Conservation (phyloP, 2,113 vertebrate species). For the Synchiropus splendidus region DNA sequence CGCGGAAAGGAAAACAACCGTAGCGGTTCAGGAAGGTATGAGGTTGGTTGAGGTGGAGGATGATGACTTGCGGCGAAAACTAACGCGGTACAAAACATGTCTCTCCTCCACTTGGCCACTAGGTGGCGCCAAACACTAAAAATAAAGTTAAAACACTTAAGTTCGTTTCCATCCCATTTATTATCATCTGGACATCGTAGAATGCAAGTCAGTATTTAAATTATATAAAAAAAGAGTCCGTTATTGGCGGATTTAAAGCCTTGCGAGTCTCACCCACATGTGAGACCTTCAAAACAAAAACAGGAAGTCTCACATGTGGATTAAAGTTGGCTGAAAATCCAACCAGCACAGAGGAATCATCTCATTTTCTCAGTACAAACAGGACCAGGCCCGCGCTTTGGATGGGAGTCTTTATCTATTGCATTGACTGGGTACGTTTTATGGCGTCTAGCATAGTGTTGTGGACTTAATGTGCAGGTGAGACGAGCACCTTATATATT, state of each 20-base stretch:
- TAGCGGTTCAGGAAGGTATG: no score
- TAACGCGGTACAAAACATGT: no score
- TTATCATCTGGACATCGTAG: conserved; percentile 57
- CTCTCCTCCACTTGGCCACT: conserved; percentile 9
- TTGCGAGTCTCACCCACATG: not conserved
- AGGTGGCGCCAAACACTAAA: conserved; percentile 15
- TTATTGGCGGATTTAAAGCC: conserved; percentile 1
- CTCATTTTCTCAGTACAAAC: conserved; percentile 41
- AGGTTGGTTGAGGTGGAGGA: no score
- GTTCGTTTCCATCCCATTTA: conserved; percentile 42
- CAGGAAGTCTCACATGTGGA: conserved; percentile 10
- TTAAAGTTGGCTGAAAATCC: conserved; percentile 31
- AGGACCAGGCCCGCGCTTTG: conserved; percentile 31
- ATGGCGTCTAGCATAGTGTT: conserved; percentile 48
- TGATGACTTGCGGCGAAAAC: no score
- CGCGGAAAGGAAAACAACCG: no score
- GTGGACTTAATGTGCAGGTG: conserved; percentile 45
- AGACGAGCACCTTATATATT: conserved; percentile 34
- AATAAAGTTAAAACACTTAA: not conserved
- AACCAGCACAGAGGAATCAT: conserved; percentile 35
- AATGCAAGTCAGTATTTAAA: conserved; percentile 66
- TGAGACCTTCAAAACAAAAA: conserved; percentile 2
- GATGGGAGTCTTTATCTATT: conserved; percentile 43
- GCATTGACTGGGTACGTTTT: conserved; percentile 41
- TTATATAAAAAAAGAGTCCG: conserved; percentile 65